Evolutionary conservation across 2,113 vertebrate genomes (phyloP), one percentile per base, ranked within the genome.

Genomic region (Macaca mulatta): DNA sequence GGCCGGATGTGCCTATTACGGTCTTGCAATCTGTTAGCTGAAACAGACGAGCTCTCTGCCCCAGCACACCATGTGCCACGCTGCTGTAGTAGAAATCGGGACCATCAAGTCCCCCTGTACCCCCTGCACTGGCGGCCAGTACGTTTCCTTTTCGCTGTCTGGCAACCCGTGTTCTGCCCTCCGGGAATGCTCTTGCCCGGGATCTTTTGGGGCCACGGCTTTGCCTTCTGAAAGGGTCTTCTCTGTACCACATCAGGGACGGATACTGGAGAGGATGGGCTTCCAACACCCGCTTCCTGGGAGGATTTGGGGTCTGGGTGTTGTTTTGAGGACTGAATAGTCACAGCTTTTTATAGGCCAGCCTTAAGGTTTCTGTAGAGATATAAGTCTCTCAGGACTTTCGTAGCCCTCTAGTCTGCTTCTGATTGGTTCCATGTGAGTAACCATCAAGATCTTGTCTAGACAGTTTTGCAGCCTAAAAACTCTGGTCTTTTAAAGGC

Each of bases 121-220:
- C 12, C 20, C 27, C 32, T 22, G 1, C 0, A 2, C 23, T 32
- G 77, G 57, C 0, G 1, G 35, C n/a, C 20, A 2, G 18, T 50
- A 3, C 0, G 40, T 48, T 27, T 23, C 50, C 74, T 32, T 18
- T 59, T 79, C 9, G 0, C 32, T 27, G 1, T 13, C 43, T 52
- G 79, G 13, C 14, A 77, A 70, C 13, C 48, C 17, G 12, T 14
- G 32, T 27, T 59, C 27, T 55, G 22, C 52, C 32, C 43, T 40
- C 27, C 2, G 1, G 30, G 59, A 35, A 9, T 13, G 27, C 7
- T 74, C 6, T 72, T 3, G 23, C 25, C 40, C 10, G 1, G 8
- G 25, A 40, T 90, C 17, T 25, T 32, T 70, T 61, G 43, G 64
- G 74, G n/a, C 43, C 2, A 0, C 20, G 32, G 23, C 64, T 23